Evolutionary conservation across 2,113 vertebrate species (phyloP), one percentile per base, ranked within the genome.

Genomic region (Esox niger): DNA sequence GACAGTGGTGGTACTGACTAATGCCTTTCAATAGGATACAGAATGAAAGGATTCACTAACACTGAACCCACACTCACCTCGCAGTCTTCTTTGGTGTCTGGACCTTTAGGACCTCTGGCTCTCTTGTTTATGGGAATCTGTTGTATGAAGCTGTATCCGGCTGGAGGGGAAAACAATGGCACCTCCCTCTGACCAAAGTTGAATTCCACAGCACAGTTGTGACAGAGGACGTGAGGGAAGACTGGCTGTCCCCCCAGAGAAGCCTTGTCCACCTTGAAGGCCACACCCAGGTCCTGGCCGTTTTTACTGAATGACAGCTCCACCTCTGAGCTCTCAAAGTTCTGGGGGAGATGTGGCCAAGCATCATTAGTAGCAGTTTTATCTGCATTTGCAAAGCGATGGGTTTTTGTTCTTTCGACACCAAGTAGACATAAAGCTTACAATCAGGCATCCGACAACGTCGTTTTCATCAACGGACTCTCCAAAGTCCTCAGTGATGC

Each of bases 231-330:
- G 0, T 94, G 93, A 1, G 93, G 93, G 57, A 92, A 92, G 1
- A 95, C 90, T 0, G 93, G 81, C 4, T 89, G 89, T 0, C 88
- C 90, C 0, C 71, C 90, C 73, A 95, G 64, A 0, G 76, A 66
- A 23, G 88, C 90, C 62, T 84, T 87, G 31, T 82, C 79, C 20
- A 91, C 77, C 0, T 80, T 80, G 76, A 86, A 94, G 0, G 92
- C 91, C 13, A 89, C 80, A 0, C 91, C 93, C 58, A 93, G 72
- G 86, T 84, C 90, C 27, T 87, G 90, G 2, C 93, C 93, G 0
- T 95, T 94, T 80, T 95, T 95, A 70, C 91, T 88, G 77, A 90
- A 94, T 0, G 92, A 90, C 32, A 95, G 87, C 32, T 94, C 92
- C 55, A 93, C 83, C 1, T 94, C 89, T 2, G 89, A 90, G 27